Evolutionary conservation across 2,888 invertebrate species (phyloP).

Genomic region (Cheilosia grossa): DNA sequence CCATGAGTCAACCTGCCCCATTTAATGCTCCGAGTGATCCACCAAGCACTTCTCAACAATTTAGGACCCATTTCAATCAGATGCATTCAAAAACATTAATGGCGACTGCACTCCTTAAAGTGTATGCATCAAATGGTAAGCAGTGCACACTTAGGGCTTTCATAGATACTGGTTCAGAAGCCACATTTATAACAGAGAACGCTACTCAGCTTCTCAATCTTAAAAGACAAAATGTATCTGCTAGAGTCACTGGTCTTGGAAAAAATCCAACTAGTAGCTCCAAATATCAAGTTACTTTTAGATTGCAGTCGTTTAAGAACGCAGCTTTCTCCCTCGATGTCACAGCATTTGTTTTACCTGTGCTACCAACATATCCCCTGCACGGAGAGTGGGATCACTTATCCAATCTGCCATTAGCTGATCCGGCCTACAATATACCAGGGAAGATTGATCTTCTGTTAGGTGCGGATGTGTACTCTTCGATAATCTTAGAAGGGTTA

Average conservation of each 20-base stretch:
- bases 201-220: slow-evolving; percentile 26
- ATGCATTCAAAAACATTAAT: not conserved
- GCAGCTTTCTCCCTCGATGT: slow-evolving; percentile 6
- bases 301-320: slow-evolving; percentile 1
- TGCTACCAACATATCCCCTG: not conserved
- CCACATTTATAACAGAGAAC: slow-evolving; percentile 16
- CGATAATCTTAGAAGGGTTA: too few relatives aligned
- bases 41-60: slow-evolving; percentile 1
- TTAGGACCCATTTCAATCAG: not conserved
- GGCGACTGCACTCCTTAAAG: slow-evolving; percentile 25
- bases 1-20: not conserved
- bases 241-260: slow-evolving; percentile 22
- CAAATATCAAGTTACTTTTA: slow-evolving; percentile 27
- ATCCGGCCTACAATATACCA: slow-evolving; percentile 13
- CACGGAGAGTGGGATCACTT: not conserved
- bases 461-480: too few relatives aligned
- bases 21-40: not conserved
- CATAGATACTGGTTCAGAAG: slow-evolving; percentile 41
- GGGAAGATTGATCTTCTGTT: not conserved
- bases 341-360: slow-evolving; percentile 15
- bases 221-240: slow-evolving; percentile 11
- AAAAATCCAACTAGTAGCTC: slow-evolving; percentile 19
- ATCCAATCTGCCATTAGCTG: slow-evolving; percentile 5
- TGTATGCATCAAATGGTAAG: slow-evolving; percentile 24
- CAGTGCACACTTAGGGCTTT: slow-evolving; percentile 30